Base-by-base conservation (phyloP, 1,140 invertebrate genomes). In the Lethrus apterus region DNA sequence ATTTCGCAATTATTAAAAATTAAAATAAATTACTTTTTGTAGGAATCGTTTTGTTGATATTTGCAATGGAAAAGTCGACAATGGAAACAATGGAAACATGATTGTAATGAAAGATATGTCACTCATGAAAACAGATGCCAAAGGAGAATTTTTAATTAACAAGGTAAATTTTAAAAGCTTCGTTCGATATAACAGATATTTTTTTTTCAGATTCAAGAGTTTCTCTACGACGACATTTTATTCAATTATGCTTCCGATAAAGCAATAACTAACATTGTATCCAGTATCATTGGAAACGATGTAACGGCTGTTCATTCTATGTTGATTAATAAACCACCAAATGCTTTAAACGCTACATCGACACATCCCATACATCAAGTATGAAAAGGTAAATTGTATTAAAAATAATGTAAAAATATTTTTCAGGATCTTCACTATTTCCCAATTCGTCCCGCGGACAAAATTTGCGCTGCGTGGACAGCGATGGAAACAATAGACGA, bases 291-390 rank as follows among this genome's bases (percentile, higher is more conserved):
- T 31, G 89, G 88, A 7, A 75, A 78, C 0, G 82, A 89, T 58
- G 75, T 91, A 4, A 76, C 80, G 52, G 81, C 84, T 1, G 74
- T 89, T 64, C 84, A 92, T 62, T 84, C 80, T 23, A 93, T 93
- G 88, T 67, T 92, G 2, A 91, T 93, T 49, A 90, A 89, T 57
- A 93, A 93, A 60, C 88, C 89, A 7, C 88, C 88, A 3, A 87
- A 90, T 65, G 67, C 75, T 15, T 78, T 77, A 42, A 71, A 63
- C 11, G 67, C 73, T 40, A 78, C 76, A 3, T 83, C 81, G 10
- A 67, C 77, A 13, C 85, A 89, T 62, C 85, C 84, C 1, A 71
- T 85, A 21, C 85, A 89, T 65, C 78, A 89, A 69, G 80, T 80
- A 64, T 53, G 31, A 29, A 9, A n/a, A 42, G 21, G 10, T 23